phyloP scores from a whole-genome alignment of 2,797 vertebrate genomes.

The Mormyrus hasselquistii region DNA sequence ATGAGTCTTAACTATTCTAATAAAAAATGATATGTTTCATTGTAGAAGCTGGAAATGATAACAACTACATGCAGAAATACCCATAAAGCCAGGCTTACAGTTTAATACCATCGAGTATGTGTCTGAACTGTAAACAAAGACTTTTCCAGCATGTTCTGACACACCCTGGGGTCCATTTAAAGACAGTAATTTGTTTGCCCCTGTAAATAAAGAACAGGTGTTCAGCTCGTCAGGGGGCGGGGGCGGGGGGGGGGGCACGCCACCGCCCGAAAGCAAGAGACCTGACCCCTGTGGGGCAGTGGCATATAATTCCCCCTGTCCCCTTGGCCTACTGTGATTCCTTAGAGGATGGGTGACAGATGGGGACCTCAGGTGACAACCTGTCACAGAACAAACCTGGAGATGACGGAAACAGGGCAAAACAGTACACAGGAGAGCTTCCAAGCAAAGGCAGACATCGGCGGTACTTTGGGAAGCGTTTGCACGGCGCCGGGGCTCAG shows the following conservation, averaged over 20 bases:
- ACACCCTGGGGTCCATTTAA: conserved; percentile 28
- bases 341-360: neutral
- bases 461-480: neutral
- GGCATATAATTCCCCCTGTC: neutral
- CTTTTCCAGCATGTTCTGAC: conserved; percentile 21
- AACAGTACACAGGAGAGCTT: neutral
- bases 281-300: neutral
- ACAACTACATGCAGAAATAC: neutral
- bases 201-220: conserved; percentile 30
- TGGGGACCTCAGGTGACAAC: conserved; percentile 7
- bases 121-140: conserved; percentile 26
- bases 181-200: conserved; percentile 27
- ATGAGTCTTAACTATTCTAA: neutral
- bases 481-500: neutral
- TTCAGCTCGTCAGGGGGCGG: conserved; percentile 18
- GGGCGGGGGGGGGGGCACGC: neutral
- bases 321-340: conserved; percentile 2
- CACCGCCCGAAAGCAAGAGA: neutral
- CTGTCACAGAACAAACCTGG: neutral
- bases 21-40: neutral
- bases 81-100: neutral
- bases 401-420: conserved; percentile 5
- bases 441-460: neutral
- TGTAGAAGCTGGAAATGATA: neutral
- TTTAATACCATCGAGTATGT: neutral